A percentile compares a stretch with the other conserved stretches of the same genome.
Conservation (phyloP, 2,888 invertebrate genomes). For the Parnassius smintheus region DNA sequence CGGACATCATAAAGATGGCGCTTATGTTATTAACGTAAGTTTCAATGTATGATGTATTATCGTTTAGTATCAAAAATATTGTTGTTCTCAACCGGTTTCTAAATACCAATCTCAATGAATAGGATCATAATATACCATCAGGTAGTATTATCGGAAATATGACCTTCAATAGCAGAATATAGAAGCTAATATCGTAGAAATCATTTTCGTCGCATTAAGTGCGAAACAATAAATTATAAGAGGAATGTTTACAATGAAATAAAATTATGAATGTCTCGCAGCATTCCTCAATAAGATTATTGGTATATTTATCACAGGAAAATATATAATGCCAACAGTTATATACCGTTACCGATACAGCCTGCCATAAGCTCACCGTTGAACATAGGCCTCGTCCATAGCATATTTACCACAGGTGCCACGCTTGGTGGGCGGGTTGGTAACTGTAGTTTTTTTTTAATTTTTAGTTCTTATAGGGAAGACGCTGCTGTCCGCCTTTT, state of each 20-base stretch:
- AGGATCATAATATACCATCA: background rate
- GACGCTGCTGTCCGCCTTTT: no score
- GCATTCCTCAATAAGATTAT: conserved; percentile 1
- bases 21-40: no score
- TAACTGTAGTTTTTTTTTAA: no score
- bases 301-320: background rate
- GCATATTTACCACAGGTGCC: no score
- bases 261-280: conserved; percentile 4
- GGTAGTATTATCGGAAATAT: background rate
- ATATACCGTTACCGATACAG: no score
- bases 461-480: no score
- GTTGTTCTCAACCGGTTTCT: conserved; percentile 4
- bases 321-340: background rate
- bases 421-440: no score
- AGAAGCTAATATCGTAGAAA: background rate
- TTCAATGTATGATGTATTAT: no score
- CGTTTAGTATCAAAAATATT: background rate
- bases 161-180: background rate
- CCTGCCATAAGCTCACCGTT: no score
- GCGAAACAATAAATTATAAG: conserved; percentile 5
- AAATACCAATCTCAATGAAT: conserved; percentile 1
- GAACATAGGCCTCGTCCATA: no score
- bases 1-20: no score
- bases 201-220: background rate
- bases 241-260: conserved; percentile 9